Conservation (phyloP, 2,797 vertebrate genomes). For the Choloepus didactylus region DNA sequence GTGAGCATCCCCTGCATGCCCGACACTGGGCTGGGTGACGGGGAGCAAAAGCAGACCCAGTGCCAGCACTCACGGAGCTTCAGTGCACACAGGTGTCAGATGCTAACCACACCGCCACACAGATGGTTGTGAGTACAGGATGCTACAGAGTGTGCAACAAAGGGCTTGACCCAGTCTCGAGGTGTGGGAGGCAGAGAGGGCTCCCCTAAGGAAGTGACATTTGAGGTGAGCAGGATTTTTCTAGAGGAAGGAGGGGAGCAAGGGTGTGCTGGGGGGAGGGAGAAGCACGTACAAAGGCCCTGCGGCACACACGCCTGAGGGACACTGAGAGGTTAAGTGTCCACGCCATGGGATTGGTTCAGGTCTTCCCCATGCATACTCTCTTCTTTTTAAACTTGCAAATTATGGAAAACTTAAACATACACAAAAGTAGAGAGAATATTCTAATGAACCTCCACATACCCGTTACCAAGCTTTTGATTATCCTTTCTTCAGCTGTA, state of each 20-base stretch:
- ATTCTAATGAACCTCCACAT: not conserved
- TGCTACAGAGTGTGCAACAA: not conserved
- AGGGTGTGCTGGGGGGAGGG: not conserved
- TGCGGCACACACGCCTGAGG: not conserved
- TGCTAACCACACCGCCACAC: not conserved
- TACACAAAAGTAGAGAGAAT: too few relatives aligned
- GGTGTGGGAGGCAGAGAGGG: not conserved
- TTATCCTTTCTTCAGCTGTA: not conserved
- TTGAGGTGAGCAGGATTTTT: not conserved
- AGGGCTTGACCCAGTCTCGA: not conserved
- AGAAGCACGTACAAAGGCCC: not conserved
- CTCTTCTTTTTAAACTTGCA: not conserved
- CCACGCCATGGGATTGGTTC: not conserved
- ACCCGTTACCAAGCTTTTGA: not conserved
- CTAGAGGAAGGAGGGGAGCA: not conserved
- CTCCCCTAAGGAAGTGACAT: not conserved
- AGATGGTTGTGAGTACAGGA: not conserved
- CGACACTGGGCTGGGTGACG: not conserved
- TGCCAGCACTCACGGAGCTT: not conserved
- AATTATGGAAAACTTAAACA: not conserved
- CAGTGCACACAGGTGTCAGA: not conserved
- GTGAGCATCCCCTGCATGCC: not conserved
- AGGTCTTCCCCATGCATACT: not conserved
- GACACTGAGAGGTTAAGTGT: not conserved
- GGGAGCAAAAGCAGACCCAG: not conserved